These are phyloP conservation scores for Scytalopus superciliaris DNA, from an alignment of 2,113 vertebrate species.

Conservation along the genomic window DNA sequence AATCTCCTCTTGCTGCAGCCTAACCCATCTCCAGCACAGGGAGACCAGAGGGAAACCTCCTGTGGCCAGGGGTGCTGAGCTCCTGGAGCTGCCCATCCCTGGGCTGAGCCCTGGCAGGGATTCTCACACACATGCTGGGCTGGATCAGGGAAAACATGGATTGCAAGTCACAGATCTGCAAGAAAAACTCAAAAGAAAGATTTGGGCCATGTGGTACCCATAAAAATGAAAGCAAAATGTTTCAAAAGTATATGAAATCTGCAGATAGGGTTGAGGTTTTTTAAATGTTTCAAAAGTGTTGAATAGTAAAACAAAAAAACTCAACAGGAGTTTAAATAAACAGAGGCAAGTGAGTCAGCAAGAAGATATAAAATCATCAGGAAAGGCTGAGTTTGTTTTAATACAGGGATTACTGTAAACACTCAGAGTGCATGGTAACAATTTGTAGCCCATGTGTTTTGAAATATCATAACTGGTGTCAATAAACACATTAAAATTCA, in stretches of 20 bases:
- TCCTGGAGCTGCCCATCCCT: neutral
- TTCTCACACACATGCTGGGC: neutral
- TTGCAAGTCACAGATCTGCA: neutral
- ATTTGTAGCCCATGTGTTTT: conserved; percentile 65
- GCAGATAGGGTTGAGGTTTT: neutral
- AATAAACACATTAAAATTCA: conserved; percentile 73
- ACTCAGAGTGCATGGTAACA: conserved; percentile 73
- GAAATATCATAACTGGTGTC: conserved; percentile 72
- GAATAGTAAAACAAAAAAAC: neutral
- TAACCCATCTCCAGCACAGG: neutral
- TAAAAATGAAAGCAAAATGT: neutral
- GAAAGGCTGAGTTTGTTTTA: conserved; percentile 71
- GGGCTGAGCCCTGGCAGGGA: neutral
- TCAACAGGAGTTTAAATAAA: conserved; percentile 58
- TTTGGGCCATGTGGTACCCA: neutral
- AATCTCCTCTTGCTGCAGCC: neutral
- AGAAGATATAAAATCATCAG: conserved; percentile 64
- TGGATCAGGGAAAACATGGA: fast-evolving
- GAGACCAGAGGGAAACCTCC: neutral
- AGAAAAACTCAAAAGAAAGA: neutral
- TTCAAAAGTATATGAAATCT: neutral
- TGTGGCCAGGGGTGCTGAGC: neutral
- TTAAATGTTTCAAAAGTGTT: neutral
- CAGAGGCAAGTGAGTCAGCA: conserved; percentile 24
- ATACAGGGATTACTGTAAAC: conserved; percentile 58